Conservation (phyloP, 2,797 vertebrate genomes). For the Pelobates cultripes region DNA sequence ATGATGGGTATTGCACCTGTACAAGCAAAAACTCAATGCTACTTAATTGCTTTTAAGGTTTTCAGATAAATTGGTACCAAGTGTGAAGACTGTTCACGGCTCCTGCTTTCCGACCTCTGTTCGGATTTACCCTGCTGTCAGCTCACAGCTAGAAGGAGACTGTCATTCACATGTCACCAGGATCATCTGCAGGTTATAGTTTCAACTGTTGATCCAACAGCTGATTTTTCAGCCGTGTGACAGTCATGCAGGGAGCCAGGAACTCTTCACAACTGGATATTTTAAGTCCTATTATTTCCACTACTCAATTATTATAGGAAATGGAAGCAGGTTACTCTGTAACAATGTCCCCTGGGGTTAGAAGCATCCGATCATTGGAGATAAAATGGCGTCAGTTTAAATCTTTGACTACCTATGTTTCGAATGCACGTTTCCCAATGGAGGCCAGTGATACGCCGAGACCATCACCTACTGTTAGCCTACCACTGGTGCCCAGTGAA, state of each 20-base stretch:
- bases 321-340: slow-evolving; percentile 53
- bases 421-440: too few species aligned
- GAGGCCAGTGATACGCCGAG: too few species aligned
- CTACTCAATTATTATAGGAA: slow-evolving; percentile 66
- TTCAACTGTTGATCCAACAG: slow-evolving; percentile 79
- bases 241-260: slow-evolving; percentile 68
- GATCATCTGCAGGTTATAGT: slow-evolving; percentile 59
- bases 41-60: slow-evolving; percentile 4
- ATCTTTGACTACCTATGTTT: neutral
- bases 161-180: slow-evolving; percentile 46
- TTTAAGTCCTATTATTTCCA: slow-evolving; percentile 68
- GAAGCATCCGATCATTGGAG: slow-evolving; percentile 1
- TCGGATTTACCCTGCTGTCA: slow-evolving; percentile 9
- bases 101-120: neutral
- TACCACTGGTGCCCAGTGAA: too few species aligned
- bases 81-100: slow-evolving; percentile 7
- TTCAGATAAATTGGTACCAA: slow-evolving; percentile 20
- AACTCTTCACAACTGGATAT: slow-evolving; percentile 59
- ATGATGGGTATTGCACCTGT: neutral
- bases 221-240: slow-evolving; percentile 71
- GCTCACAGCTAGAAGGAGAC: slow-evolving; percentile 48
- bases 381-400: neutral
- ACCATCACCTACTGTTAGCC: too few species aligned
- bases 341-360: slow-evolving; percentile 67
- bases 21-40: neutral